Percentiles rank a stretch among this genome's conserved stretches.
Conservation (phyloP, 2,888 invertebrate species). For the Tetragnatha montana region DNA sequence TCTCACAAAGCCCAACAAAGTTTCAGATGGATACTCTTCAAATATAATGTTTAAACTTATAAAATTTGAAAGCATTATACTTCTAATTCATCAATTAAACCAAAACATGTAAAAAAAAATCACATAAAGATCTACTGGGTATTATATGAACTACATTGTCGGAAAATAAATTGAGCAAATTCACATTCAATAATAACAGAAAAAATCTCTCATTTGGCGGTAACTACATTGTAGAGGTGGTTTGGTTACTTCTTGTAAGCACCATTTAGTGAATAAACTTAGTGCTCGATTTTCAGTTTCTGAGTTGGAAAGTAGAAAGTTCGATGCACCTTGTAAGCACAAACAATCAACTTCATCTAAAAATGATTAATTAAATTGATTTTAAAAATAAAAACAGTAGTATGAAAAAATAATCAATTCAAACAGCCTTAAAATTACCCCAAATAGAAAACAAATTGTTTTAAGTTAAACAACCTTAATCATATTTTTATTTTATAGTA, state of each 20-base stretch:
- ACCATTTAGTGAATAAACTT: conserved; percentile 20
- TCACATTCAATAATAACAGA: not conserved
- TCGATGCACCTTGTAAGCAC: conserved; percentile 64
- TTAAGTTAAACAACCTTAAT: no score
- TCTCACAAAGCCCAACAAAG: no score
- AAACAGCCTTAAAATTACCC: not conserved
- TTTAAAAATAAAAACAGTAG: not conserved
- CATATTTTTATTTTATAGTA: no score
- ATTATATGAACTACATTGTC: no score
- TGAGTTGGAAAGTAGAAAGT: conserved; percentile 56
- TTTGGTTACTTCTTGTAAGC: conserved; percentile 19
- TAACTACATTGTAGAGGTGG: conserved; percentile 17
- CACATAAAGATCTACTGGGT: no score
- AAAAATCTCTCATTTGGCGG: conserved; percentile 4
- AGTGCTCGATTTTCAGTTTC: conserved; percentile 47
- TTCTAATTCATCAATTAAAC: no score
- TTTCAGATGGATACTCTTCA: no score
- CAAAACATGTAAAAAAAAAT: no score
- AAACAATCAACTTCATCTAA: conserved; percentile 65
- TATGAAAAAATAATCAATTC: not conserved
- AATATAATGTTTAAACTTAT: no score
- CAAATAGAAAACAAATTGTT: not conserved
- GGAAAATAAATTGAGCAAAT: no score
- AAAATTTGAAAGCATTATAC: no score
- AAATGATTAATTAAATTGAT: conserved; percentile 5